Evolutionary conservation across 2,888 invertebrate genomes (phyloP), one percentile per base, ranked within the genome.

Genomic region (Mylabris sibirica): DNA sequence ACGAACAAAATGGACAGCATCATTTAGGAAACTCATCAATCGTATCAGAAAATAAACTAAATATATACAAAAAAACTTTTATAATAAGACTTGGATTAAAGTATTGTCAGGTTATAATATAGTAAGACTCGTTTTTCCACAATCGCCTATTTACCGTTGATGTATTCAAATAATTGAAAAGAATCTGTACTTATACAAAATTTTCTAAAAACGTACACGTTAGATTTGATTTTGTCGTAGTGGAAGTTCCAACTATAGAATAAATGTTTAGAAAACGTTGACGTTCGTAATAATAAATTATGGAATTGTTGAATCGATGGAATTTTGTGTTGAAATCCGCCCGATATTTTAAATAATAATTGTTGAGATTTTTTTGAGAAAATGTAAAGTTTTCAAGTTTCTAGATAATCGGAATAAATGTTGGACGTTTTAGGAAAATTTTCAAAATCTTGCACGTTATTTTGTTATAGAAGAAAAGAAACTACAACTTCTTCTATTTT

Each of bases 1-100:
- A 11, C 85, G 89, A 17, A 88, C 89, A 60, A 87, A 86, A 75
- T 90, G 90, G 90, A 89, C 89, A 20, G 87, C 89, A 0, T 89
- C 89, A 4, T 89, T 90, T 80, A 85, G 89, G 60, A 89, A 88
- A 76, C 83, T 90, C 49, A 87, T 87, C 66, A 82, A 81, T 76
- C 81, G 81, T 65, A 84, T 85, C 68, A 82, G 77, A 70, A 85
- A 85, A 72, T 85, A 80, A 77, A 66, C 26, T 57, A 65, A 53
- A n/a, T 49, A 34, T 9, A 30, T 4, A 30, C 8, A 30, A 30
- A 1, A 0, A 35, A 11, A 35, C 11, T 35, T 41, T 41, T 41
- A 44, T 22, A 9, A 22, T 12, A 53, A 53, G 53, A 53, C 53
- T 53, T 53, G 17, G 30, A 30, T 30, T 30, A 8, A 30, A 49